Conservation (phyloP, 2,797 vertebrate species). For the Phalanger gymnotis region DNA sequence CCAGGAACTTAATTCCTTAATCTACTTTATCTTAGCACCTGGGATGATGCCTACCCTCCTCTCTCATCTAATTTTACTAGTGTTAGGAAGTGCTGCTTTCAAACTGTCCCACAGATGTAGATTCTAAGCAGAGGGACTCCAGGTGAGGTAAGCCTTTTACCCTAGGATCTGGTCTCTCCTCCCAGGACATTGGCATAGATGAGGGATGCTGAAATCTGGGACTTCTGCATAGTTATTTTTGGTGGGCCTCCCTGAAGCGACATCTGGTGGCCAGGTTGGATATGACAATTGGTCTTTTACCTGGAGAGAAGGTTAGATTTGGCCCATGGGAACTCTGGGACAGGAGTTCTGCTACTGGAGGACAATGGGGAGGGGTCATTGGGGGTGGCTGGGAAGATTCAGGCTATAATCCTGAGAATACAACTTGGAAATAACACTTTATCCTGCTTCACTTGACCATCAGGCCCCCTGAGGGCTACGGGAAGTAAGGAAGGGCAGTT, state of each 20-base stretch:
- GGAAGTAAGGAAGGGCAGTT: not conserved
- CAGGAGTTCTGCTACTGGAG: fast-evolving
- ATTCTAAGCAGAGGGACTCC: not conserved
- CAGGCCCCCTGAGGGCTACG: not conserved
- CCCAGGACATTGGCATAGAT: not conserved
- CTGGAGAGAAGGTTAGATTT: not conserved
- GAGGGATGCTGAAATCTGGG: no score
- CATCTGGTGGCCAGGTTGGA: slow-evolving; percentile 55
- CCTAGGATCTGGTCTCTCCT: not conserved
- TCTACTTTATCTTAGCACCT: not conserved
- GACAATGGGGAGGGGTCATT: not conserved
- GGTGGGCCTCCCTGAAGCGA: slow-evolving; percentile 23
- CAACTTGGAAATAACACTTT: not conserved
- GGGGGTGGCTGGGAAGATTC: not conserved
- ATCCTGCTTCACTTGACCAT: not conserved
- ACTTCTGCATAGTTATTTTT: not conserved
- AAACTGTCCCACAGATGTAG: not conserved
- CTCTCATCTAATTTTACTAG: not conserved
- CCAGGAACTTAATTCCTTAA: not conserved
- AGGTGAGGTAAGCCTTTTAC: no score
- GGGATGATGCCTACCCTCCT: not conserved
- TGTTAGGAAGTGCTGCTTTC: not conserved
- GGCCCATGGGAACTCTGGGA: no score
- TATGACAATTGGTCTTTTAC: not conserved
- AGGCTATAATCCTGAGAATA: not conserved